Percentiles rank a stretch among this genome's conserved stretches.
phyloP scores from a whole-genome alignment of 2,888 invertebrate genomes.

The Prenolepis imparis region DNA sequence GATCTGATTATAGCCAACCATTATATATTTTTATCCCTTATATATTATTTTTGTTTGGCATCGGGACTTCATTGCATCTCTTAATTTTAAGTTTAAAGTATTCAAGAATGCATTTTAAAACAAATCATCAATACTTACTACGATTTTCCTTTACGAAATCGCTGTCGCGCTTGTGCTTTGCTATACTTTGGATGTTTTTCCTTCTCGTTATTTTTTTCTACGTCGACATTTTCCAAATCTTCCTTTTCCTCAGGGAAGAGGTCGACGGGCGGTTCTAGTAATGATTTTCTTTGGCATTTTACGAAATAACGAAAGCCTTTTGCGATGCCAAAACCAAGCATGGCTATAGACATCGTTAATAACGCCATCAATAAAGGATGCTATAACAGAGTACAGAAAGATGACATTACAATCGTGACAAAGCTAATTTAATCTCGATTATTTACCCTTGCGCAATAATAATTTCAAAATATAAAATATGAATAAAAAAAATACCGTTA shows the following conservation, averaged over 20 bases:
- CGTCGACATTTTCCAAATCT: slow-evolving; percentile 73
- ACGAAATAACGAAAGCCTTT: slow-evolving; percentile 88
- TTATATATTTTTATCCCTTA: not conserved
- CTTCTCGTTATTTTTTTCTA: slow-evolving; percentile 78
- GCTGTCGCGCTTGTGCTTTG: slow-evolving; percentile 92
- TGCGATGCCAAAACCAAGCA: slow-evolving; percentile 90
- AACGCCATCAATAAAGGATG: slow-evolving; percentile 92
- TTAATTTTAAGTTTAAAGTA: not conserved
- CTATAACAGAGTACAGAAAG: slow-evolving; percentile 83
- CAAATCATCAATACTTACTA: slow-evolving; percentile 80
- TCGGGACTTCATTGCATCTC: not conserved
- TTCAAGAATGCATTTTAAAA: not conserved
- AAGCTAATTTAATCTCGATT: slow-evolving; percentile 7
- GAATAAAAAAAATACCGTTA: slow-evolving; percentile 88
- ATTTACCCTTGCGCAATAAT: not conserved
- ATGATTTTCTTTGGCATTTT: slow-evolving; percentile 87
- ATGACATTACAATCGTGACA: not conserved
- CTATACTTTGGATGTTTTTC: slow-evolving; percentile 88
- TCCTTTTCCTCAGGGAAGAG: slow-evolving; percentile 83
- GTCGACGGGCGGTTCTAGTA: slow-evolving; percentile 88
- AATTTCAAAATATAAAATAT: slow-evolving; percentile 40
- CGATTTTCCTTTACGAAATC: slow-evolving; percentile 92
- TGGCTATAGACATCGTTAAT: slow-evolving; percentile 90
- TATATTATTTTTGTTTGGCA: not conserved
- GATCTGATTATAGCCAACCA: slow-evolving; percentile 1